Conservation (phyloP, 2,888 invertebrate genomes). For the Reticulitermes lucifugus region DNA sequence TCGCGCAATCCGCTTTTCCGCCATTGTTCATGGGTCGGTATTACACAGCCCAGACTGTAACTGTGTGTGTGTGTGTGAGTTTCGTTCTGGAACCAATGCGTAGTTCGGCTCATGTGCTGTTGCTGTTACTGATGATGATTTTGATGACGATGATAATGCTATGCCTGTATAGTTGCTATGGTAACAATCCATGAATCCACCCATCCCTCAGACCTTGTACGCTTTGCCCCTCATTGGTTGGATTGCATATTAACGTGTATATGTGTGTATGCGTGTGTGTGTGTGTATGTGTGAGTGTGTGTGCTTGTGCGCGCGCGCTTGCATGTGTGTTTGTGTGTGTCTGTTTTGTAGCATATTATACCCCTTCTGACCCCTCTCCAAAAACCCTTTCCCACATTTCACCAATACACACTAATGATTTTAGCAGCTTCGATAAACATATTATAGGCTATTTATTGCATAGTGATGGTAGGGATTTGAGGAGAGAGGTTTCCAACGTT, state of each 20-base stretch:
- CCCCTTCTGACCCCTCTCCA: conserved; percentile 27
- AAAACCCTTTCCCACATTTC: conserved; percentile 11
- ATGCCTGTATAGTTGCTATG: conserved; percentile 25
- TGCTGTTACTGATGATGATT: conserved; percentile 8
- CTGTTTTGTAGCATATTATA: conserved; percentile 30
- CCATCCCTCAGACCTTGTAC: conserved; percentile 10
- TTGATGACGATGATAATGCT: conserved; percentile 27
- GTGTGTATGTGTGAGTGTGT: no score
- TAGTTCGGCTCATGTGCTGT: background rate
- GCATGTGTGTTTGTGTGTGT: no score
- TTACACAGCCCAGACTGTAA: conserved; percentile 14
- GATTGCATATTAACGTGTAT: conserved; percentile 24
- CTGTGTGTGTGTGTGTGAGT: conserved; percentile 21
- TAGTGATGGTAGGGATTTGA: conserved; percentile 18
- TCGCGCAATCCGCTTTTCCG: conserved; percentile 50
- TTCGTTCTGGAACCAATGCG: conserved; percentile 6
- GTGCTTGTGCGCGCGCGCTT: no score
- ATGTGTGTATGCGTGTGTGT: conserved; percentile 4
- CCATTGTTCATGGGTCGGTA: conserved; percentile 43
- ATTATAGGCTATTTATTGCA: conserved; percentile 41
- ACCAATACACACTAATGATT: conserved; percentile 39
- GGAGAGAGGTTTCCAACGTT: conserved; percentile 25
- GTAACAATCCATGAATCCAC: conserved; percentile 18
- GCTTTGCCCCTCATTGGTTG: conserved; percentile 30
- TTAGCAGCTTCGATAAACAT: conserved; percentile 42